These are phyloP conservation scores for Acropternis orthonyx DNA, from an alignment of 2,797 vertebrate genomes.

Conservation along the genomic window DNA sequence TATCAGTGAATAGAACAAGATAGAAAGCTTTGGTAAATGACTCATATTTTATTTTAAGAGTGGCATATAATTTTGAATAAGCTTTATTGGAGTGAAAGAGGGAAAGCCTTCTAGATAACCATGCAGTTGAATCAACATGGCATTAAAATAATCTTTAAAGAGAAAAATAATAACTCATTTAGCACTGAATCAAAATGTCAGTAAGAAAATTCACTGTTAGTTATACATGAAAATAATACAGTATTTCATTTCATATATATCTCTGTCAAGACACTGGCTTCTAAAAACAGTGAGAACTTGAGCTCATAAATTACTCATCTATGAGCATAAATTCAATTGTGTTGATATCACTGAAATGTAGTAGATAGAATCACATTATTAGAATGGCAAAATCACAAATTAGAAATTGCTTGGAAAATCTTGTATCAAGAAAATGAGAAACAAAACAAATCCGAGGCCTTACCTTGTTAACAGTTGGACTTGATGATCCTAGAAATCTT, in stretches of 20 bases:
- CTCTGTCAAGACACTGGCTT: not conserved
- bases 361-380: not conserved
- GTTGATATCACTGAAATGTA: not conserved
- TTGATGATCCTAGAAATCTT: not conserved
- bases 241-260: not conserved
- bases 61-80: not conserved
- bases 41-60: not conserved
- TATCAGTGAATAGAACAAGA: not conserved
- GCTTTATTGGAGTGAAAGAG: not conserved
- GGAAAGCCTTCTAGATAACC: not conserved
- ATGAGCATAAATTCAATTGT: not conserved
- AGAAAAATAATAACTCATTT: not conserved
- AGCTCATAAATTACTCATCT: not conserved
- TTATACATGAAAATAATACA: not conserved
- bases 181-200: not conserved
- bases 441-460: not conserved
- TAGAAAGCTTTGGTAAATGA: not conserved
- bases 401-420: not conserved
- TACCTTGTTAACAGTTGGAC: not conserved
- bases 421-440: not conserved
- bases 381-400: not conserved
- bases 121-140: not conserved
- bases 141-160: not conserved
- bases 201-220: not conserved
- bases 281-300: not conserved